Evolutionary conservation across 2,113 vertebrate genomes (phyloP), one percentile per base, ranked within the genome.

Genomic region (Pandion haliaetus): DNA sequence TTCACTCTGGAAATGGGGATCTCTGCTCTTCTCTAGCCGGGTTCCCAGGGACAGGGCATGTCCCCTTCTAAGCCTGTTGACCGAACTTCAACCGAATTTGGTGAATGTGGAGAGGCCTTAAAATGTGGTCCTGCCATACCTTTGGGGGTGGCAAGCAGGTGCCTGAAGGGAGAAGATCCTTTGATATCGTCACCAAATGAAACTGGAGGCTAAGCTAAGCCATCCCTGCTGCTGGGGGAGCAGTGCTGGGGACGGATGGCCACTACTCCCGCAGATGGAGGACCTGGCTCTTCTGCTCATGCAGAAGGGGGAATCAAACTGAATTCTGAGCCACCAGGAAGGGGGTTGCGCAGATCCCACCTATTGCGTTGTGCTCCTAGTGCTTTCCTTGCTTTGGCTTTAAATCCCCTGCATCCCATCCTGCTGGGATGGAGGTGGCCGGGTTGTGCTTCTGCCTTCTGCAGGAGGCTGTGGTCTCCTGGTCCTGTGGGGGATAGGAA

Each of bases 391-490:
- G 3, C 52, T 67, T 58, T 23, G 45, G 8, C 32, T 65, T 3
- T 5, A 0, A 10, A 17, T 2, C 44, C 21, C 13, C 34, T 3
- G 0, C 8, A 3, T 17, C 34, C 29, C 8, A 0, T 5, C 28
- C 66, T 25, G 31, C 26, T 38, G 86, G 59, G 34, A 1, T 5
- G 36, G 74, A 52, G 74, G 16, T 6, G 32, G 5, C 25, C 1
- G 6, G 44, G 50, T 0, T 8, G 6, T 6, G 19, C 20, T 44
- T 12, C 69, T 49, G 38, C 47, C 80, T 42, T 24, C 79, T 17
- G 15, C 9, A 4, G 13, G 38, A 25, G 17, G 10, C 73, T 52
- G 17, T 4, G 66, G 3, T 11, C 25, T 55, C 10, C n/a, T 17
- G 42, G 20, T 40, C 50, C 19, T 17, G 15, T 0, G 32, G 11